A percentile compares a stretch with the other conserved stretches of the same genome.
These are phyloP conservation scores for Quiscalus mexicanus DNA, from an alignment of 2,113 vertebrate species.

Conservation along the genomic window DNA sequence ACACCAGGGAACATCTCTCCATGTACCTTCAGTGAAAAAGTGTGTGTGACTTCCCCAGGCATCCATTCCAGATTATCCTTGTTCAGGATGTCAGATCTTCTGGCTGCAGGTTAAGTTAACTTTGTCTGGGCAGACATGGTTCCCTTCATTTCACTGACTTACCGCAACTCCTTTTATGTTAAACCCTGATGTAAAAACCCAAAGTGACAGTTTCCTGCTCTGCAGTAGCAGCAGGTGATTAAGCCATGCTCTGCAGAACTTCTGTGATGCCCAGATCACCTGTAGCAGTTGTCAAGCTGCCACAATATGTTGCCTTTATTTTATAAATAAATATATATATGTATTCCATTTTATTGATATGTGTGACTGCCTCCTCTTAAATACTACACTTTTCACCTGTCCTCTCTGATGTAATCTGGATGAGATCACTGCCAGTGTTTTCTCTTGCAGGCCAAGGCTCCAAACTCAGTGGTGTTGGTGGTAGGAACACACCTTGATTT, in stretches of 20 bases:
- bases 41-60: not conserved
- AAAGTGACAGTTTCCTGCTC: not conserved
- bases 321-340: not conserved
- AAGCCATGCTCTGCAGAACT: not conserved
- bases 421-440: not conserved
- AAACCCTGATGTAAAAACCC: not conserved
- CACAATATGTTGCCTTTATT: not conserved
- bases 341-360: not conserved
- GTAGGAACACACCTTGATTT: constrained; percentile 96
- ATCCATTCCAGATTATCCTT: not conserved
- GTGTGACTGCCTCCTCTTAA: not conserved
- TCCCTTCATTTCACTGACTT: not conserved
- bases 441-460: constrained; percentile 86
- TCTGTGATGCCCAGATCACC: not conserved
- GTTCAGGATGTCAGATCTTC: not conserved
- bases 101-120: not conserved
- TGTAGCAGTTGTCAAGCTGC: not conserved
- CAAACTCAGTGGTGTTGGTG: constrained; percentile 91
- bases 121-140: not conserved
- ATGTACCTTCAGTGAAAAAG: not conserved
- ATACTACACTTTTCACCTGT: not conserved
- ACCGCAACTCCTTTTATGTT: not conserved
- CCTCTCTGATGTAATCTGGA: not conserved
- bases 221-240: constrained; percentile 2
- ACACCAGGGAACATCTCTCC: not conserved